These are phyloP conservation scores for Campylomormyrus tamandua DNA, from an alignment of 2,113 vertebrate genomes.

Conservation along the genomic window DNA sequence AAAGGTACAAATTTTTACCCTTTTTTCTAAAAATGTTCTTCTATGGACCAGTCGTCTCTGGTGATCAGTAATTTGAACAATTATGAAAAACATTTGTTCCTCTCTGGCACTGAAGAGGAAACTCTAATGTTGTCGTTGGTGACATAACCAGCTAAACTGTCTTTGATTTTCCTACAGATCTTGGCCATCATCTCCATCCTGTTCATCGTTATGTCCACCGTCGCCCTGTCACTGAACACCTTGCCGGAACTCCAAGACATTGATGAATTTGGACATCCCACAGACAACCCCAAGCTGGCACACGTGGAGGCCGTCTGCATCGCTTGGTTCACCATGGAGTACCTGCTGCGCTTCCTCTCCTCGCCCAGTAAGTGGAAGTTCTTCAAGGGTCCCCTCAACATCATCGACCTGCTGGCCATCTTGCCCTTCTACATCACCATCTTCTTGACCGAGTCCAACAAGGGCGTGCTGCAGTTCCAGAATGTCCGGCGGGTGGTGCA, in stretches of 20 bases:
- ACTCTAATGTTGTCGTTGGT: background rate
- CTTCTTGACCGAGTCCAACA: slow-evolving; percentile 95
- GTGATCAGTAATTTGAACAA: background rate
- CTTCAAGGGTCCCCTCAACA: slow-evolving; percentile 92
- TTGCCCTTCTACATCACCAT: slow-evolving; percentile 94
- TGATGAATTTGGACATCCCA: slow-evolving; percentile 88
- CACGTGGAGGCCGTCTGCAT: slow-evolving; percentile 96
- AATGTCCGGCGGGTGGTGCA: slow-evolving; percentile 93
- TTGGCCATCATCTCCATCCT: slow-evolving; percentile 95
- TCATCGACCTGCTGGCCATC: slow-evolving; percentile 93
- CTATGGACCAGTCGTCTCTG: background rate
- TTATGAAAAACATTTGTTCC: background rate
- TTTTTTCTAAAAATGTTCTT: background rate
- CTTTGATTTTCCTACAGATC: slow-evolving; percentile 64
- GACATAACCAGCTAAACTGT: background rate
- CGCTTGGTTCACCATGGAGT: slow-evolving; percentile 99
- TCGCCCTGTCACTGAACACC: slow-evolving; percentile 94
- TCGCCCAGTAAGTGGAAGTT: slow-evolving; percentile 96
- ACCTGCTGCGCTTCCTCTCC: slow-evolving; percentile 85
- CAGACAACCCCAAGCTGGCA: slow-evolving; percentile 87
- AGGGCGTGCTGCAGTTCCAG: slow-evolving; percentile 93
- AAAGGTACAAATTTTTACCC: too few relatives aligned
- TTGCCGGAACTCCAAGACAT: slow-evolving; percentile 88
- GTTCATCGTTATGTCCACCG: slow-evolving; percentile 94
- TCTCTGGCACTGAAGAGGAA: background rate